Conservation (phyloP, 2,113 vertebrate species). For the Podarcis muralis region DNA sequence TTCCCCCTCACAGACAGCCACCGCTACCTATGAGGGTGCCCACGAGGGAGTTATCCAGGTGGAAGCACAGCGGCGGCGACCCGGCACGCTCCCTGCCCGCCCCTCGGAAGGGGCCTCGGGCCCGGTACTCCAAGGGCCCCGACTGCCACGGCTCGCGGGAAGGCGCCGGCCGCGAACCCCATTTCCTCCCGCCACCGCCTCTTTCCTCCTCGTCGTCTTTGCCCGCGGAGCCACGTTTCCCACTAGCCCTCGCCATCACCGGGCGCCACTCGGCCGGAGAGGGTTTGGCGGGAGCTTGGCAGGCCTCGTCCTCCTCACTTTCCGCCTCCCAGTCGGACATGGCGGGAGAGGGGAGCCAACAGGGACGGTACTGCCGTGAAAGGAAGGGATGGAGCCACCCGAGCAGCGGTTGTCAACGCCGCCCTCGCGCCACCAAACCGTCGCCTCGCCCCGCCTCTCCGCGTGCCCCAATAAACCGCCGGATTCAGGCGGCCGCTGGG, state of each 20-base stretch:
- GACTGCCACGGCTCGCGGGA: not conserved
- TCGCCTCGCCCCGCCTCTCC: not conserved
- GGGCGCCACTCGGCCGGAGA: not conserved
- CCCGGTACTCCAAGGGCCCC: not conserved
- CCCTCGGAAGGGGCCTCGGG: not conserved
- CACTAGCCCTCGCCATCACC: rapidly evolving
- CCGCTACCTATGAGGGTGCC: slow-evolving; percentile 84
- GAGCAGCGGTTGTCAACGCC: not conserved
- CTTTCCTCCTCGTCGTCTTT: not conserved
- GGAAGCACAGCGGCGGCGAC: slow-evolving; percentile 68
- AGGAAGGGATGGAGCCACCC: no score
- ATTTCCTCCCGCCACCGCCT: not conserved
- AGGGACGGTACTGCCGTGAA: no score
- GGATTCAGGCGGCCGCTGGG: rapidly evolving
- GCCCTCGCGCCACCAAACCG: not conserved
- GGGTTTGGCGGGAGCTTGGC: rapidly evolving
- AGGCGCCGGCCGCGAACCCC: not conserved
- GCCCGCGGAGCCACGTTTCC: not conserved
- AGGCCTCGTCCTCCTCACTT: not conserved
- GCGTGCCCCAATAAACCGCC: not conserved
- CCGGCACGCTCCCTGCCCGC: not conserved
- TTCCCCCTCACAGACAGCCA: rapidly evolving
- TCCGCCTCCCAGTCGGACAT: slow-evolving; percentile 80
- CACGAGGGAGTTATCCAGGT: slow-evolving; percentile 72
- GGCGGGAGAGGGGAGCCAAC: rapidly evolving